Evolutionary conservation across 2,888 invertebrate genomes (phyloP).

Genomic region (Oscheius myriophilus): DNA sequence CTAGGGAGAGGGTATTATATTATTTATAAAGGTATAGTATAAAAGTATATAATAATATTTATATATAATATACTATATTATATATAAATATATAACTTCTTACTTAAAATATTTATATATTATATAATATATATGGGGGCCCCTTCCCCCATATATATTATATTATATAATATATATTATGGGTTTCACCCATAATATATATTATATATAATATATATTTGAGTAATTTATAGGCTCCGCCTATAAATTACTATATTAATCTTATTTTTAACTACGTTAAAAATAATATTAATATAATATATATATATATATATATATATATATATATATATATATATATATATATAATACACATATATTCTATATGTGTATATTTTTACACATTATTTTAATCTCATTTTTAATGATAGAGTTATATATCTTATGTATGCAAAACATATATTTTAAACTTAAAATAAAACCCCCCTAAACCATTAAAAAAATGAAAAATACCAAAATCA

Average conservation of each 20-base stretch:
- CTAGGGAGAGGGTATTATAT: neutral
- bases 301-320: slow-evolving; percentile 23
- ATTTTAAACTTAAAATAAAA: slow-evolving; percentile 54
- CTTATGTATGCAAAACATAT: slow-evolving; percentile 57
- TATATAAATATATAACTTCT: slow-evolving; percentile 21
- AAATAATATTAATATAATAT: slow-evolving; percentile 14
- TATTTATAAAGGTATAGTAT: too few species aligned
- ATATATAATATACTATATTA: slow-evolving; percentile 21
- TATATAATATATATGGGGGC: slow-evolving; percentile 24
- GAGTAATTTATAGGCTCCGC: too few species aligned
- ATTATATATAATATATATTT: too few species aligned
- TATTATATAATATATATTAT: slow-evolving; percentile 18
- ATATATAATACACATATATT: slow-evolving; percentile 18
- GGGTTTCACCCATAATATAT: too few species aligned
- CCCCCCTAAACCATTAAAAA: slow-evolving; percentile 48
- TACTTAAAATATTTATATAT: slow-evolving; percentile 5
- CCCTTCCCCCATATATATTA: too few species aligned
- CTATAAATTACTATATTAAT: too few species aligned
- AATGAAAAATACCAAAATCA: slow-evolving; percentile 41
- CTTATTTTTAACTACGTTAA: too few species aligned
- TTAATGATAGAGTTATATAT: slow-evolving; percentile 46
- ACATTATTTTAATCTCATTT: neutral
- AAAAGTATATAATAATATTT: too few species aligned
- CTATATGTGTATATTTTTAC: slow-evolving; percentile 6
- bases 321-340: slow-evolving; percentile 11